Evolutionary conservation across 2,888 invertebrate species (phyloP), one percentile per base, ranked within the genome.

Genomic region (Luperina testacea): DNA sequence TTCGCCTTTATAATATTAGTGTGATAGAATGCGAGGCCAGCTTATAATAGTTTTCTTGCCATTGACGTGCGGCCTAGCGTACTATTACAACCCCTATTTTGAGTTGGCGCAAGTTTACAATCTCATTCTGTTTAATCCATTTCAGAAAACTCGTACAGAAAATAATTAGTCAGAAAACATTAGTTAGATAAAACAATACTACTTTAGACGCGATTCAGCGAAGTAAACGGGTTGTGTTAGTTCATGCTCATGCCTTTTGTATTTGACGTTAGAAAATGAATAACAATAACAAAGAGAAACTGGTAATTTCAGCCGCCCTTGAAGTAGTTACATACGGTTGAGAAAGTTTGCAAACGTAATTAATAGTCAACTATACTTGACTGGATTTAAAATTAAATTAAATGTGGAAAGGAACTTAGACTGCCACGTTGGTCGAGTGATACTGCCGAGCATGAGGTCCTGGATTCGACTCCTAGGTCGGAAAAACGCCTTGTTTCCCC

Each of bases 211-310:
- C 20, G 7, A 59, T 15, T 27, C 68, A 45, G 20, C 51, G 24
- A 32, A 70, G 38, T 63, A 13, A 77, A 80, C 74, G 69, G 64
- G 73, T 64, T n/a, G 53, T 71, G 42, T 80, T 63, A 82, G 75
- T 79, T 75, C 20, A 80, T 72, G 59, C 76, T 75, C n/a, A 80
- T 74, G 64, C 68, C 76, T 68, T 75, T 80, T 83, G 84, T 70
- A 15, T 92, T 89, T 93, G 94, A 94, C 92, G 92, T 91, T 76
- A 89, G 87, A 91, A 92, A 93, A 93, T 93, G 92, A 92, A 89
- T 90, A 91, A 92, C 91, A 91, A 91, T 93, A 91, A 92, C 92
- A 92, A 93, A 92, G 91, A 90, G 90, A 85, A 79, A 81, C 82
- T 86, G 81, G 92, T 94, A 93, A 94, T 92, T 92, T 92, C 87